A percentile compares a stretch with the other conserved stretches of the same genome.
phyloP scores from a whole-genome alignment of 2,888 invertebrate genomes.

The Steinernema scapterisci region DNA sequence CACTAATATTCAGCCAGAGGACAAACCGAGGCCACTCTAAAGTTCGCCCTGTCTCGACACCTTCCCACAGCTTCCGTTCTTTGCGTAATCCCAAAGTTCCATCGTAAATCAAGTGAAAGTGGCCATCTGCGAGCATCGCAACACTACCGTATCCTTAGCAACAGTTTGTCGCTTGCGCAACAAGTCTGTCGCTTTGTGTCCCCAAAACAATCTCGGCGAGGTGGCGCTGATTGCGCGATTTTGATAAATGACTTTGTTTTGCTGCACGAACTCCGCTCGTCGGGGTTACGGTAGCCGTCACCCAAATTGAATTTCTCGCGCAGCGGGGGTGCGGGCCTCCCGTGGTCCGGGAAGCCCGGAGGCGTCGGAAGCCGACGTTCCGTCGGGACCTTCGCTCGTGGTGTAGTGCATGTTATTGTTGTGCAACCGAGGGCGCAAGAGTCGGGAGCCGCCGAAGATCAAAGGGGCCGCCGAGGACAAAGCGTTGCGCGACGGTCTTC shows the following conservation, averaged over 20 bases:
- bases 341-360: background rate
- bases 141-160: constrained; percentile 12
- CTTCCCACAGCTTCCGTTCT: background rate
- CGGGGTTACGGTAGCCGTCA: background rate
- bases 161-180: constrained; percentile 25
- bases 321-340: constrained; percentile 19
- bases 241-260: constrained; percentile 31
- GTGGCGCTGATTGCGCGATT: constrained; percentile 27
- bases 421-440: background rate
- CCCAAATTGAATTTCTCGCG: constrained; percentile 4
- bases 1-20: too few relatives aligned
- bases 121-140: constrained; percentile 10
- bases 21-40: too few relatives aligned
- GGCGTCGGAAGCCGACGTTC: background rate
- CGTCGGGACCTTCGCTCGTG: too few relatives aligned
- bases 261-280: background rate
- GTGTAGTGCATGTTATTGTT: background rate
- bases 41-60: too few relatives aligned
- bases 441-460: background rate
- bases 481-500: constrained; percentile 13
- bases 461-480: constrained; percentile 26
- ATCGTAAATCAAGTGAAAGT: background rate
- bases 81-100: background rate
- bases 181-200: constrained; percentile 6
- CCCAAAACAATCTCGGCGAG: constrained; percentile 7